Percentiles rank a stretch among this genome's conserved stretches.
Conservation (phyloP, 2,888 invertebrate species). For the Lasioglossum figueresi region DNA sequence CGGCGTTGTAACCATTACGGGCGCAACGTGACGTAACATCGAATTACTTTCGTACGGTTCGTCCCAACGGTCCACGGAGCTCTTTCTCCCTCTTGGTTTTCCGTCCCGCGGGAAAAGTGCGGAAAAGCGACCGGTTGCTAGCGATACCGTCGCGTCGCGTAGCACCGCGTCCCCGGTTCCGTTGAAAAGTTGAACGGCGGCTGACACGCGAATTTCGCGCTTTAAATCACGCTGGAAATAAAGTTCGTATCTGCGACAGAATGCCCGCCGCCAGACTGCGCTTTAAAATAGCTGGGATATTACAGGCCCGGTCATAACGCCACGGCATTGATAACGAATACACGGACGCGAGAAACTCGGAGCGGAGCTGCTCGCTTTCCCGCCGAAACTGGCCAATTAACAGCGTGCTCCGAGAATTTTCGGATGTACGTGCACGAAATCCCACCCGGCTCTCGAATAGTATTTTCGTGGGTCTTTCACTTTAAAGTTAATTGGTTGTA, state of each 20-base stretch:
- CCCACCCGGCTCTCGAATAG: background rate
- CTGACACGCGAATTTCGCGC: constrained; percentile 11
- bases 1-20: constrained; percentile 28
- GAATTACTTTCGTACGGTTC: constrained; percentile 42
- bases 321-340: background rate
- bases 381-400: background rate
- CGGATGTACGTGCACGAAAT: background rate
- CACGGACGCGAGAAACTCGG: background rate
- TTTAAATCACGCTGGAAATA: constrained; percentile 3
- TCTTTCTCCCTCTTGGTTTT: constrained; percentile 1
- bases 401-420: background rate
- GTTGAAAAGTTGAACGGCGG: constrained; percentile 4
- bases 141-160: constrained; percentile 9
- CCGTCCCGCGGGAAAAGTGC: background rate
- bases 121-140: background rate
- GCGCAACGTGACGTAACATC: constrained; percentile 38
- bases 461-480: background rate
- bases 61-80: background rate
- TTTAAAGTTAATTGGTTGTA: constrained; percentile 2
- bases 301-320: background rate
- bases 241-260: constrained; percentile 12
- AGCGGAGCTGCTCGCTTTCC: background rate
- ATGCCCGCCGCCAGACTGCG: background rate
- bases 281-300: background rate
- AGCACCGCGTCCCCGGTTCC: background rate